These are phyloP conservation scores for Ylistrum balloti DNA, from an alignment of 1,140 invertebrate species.

Conservation along the genomic window DNA sequence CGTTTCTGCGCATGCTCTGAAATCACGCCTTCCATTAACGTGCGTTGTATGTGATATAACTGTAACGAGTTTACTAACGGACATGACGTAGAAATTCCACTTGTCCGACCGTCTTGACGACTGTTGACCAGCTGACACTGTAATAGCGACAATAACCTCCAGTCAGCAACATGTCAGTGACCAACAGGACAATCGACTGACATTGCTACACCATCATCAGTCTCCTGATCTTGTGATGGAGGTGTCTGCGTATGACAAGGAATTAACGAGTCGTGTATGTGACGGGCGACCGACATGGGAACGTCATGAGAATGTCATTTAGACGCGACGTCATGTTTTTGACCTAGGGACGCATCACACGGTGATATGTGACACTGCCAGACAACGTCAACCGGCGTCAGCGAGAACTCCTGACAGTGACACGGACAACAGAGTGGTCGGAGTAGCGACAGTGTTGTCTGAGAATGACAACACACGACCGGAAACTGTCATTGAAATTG, in stretches of 20 bases:
- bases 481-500: slow-evolving; percentile 49
- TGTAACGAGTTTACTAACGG: slow-evolving; percentile 52
- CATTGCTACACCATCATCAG: slow-evolving; percentile 44
- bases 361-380: slow-evolving; percentile 14
- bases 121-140: slow-evolving; percentile 59
- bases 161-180: slow-evolving; percentile 51
- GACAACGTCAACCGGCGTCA: slow-evolving; percentile 40
- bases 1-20: slow-evolving; percentile 58
- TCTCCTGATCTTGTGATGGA: slow-evolving; percentile 37
- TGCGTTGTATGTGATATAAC: slow-evolving; percentile 59
- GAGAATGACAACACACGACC: slow-evolving; percentile 62
- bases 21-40: slow-evolving; percentile 44
- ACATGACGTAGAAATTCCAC: slow-evolving; percentile 34
- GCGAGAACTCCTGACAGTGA: slow-evolving; percentile 61
- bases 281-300: slow-evolving; percentile 30
- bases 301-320: slow-evolving; percentile 53
- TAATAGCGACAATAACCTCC: slow-evolving; percentile 45
- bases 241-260: slow-evolving; percentile 49
- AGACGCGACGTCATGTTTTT: slow-evolving; percentile 54
- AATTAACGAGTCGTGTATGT: slow-evolving; percentile 52
- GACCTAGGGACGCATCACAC: slow-evolving; percentile 45
- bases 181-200: slow-evolving; percentile 51
- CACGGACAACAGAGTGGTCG: slow-evolving; percentile 44
- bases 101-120: slow-evolving; percentile 47
- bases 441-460: slow-evolving; percentile 49